Conservation (phyloP, 2,888 invertebrate genomes). For the Ophonus ardosiacus region DNA sequence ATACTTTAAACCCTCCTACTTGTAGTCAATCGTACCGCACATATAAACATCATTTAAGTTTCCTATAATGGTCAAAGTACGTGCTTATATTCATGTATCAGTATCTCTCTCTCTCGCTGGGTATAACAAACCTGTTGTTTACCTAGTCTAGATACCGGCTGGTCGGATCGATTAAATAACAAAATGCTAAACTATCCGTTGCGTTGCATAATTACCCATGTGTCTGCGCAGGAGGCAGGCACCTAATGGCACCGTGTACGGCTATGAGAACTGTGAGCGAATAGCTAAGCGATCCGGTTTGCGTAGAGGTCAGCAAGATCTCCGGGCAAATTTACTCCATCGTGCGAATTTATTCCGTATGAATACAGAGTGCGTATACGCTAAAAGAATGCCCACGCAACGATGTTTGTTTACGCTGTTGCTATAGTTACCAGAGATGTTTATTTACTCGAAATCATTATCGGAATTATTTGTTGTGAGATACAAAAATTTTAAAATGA, state of each 20-base stretch:
- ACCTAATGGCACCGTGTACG: slow-evolving; percentile 26
- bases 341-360: slow-evolving; percentile 36
- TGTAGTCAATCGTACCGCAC: too few relatives aligned
- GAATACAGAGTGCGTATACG: neutral
- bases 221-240: slow-evolving; percentile 29
- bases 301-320: slow-evolving; percentile 48
- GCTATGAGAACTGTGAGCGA: neutral
- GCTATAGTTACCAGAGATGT: neutral
- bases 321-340: slow-evolving; percentile 37
- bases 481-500: neutral
- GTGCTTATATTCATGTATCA: neutral
- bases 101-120: slow-evolving; percentile 2
- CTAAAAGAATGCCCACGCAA: neutral
- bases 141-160: slow-evolving; percentile 60
- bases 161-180: slow-evolving; percentile 65
- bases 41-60: neutral
- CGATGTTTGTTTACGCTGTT: neutral
- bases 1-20: neutral
- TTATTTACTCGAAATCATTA: neutral
- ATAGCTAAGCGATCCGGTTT: slow-evolving; percentile 37
- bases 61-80: neutral
- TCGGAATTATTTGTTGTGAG: neutral
- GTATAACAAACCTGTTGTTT: slow-evolving; percentile 64
- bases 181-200: slow-evolving; percentile 59
- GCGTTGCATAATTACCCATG: slow-evolving; percentile 63